A percentile compares a stretch with the other conserved stretches of the same genome.
phyloP scores from a whole-genome alignment of 1,140 invertebrate species.

The Amphibalanus amphitrite region DNA sequence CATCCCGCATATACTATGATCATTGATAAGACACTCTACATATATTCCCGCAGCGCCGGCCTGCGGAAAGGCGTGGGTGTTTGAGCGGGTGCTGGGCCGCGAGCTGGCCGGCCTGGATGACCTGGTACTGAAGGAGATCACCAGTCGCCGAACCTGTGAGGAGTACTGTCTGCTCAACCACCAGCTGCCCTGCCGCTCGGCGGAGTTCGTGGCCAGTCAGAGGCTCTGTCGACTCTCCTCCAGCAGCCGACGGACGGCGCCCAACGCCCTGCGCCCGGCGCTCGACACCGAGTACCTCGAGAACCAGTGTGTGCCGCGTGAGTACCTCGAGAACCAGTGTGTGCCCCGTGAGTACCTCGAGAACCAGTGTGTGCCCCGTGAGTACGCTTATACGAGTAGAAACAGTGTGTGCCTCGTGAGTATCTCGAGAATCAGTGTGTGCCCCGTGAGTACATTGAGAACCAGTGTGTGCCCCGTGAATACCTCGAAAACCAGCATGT shows the following conservation, averaged over 20 bases:
- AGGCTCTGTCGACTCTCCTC: constrained; percentile 25
- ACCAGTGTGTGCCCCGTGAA: too few species aligned
- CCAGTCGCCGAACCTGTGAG: constrained; percentile 24
- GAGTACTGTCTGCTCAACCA: constrained; percentile 26
- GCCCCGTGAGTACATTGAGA: too few species aligned
- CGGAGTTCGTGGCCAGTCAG: constrained; percentile 20
- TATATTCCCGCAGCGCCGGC: constrained; percentile 10
- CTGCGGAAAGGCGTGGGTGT: constrained; percentile 26
- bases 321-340: too few species aligned
- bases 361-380: too few species aligned
- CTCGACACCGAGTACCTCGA: constrained; percentile 28
- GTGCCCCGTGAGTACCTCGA: constrained; percentile 26
- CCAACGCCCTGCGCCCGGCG: constrained; percentile 22
- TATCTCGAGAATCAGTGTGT: too few species aligned
- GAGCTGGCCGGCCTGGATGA: constrained; percentile 28
- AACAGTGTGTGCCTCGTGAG: too few species aligned
- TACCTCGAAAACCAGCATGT: too few species aligned
- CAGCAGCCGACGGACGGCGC: constrained; percentile 23
- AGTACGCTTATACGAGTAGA: too few species aligned
- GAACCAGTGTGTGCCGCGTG: too few species aligned
- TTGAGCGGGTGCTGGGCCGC: constrained; percentile 27
- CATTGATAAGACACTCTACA: too few species aligned
- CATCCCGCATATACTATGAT: too few species aligned
- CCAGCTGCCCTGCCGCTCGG: constrained; percentile 24
- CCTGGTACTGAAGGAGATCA: constrained; percentile 22